phyloP scores from a whole-genome alignment of 2,888 invertebrate genomes.

The Gymnosoma rotundatum region DNA sequence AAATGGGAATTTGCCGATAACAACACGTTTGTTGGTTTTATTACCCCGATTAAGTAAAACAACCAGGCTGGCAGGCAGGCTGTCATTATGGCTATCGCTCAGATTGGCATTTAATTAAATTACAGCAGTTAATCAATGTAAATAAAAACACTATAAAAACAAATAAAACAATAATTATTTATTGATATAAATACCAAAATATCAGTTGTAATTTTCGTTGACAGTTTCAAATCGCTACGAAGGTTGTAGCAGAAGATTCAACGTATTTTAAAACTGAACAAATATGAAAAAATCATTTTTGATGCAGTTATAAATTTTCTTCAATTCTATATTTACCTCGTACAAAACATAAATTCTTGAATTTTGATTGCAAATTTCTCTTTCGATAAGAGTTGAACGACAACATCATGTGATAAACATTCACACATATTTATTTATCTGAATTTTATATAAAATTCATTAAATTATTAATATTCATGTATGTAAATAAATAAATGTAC shows the following conservation, averaged over 20 bases:
- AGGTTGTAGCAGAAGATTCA: neutral
- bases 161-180: neutral
- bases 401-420: conserved; percentile 16
- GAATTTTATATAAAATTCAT: conserved; percentile 15
- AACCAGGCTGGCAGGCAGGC: neutral
- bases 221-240: neutral
- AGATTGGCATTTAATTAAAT: conserved; percentile 60
- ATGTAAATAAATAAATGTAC: neutral
- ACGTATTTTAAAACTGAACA: too few species aligned
- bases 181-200: neutral
- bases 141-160: conserved; percentile 44
- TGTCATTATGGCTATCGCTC: neutral
- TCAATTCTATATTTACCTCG: too few species aligned
- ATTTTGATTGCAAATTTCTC: neutral
- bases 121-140: conserved; percentile 66
- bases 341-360: neutral
- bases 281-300: too few species aligned
- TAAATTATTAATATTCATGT: neutral
- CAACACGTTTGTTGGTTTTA: conserved; percentile 24
- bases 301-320: too few species aligned
- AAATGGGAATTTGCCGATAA: conserved; percentile 60
- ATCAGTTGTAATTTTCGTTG: neutral
- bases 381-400: conserved; percentile 38
- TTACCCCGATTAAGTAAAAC: neutral
- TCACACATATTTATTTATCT: neutral